Conservation (phyloP, 2,888 invertebrate genomes). For the Hyles lineata region DNA sequence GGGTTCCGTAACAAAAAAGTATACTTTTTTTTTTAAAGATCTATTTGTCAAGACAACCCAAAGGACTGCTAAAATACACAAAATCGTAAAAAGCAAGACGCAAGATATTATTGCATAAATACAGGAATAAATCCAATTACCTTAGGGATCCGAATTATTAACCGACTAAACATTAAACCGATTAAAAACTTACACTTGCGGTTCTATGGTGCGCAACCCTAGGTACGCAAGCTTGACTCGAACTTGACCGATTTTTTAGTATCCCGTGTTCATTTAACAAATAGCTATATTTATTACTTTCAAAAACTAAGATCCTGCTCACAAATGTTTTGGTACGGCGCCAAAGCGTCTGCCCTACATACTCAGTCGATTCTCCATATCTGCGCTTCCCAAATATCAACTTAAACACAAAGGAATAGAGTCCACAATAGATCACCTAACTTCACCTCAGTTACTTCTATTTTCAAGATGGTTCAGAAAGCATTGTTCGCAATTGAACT, state of each 20-base stretch:
- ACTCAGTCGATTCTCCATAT: constrained; percentile 45
- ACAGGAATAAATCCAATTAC: too few species aligned
- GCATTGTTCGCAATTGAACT: not conserved
- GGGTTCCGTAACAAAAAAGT: not conserved
- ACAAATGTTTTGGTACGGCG: constrained; percentile 59
- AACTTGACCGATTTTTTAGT: not conserved
- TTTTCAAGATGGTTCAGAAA: not conserved
- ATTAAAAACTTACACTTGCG: too few species aligned
- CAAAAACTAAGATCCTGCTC: constrained; percentile 3
- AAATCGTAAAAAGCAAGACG: too few species aligned
- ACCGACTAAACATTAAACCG: too few species aligned
- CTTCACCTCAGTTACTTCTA: not conserved
- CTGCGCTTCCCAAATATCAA: not conserved
- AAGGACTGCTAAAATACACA: too few species aligned
- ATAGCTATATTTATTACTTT: constrained; percentile 15
- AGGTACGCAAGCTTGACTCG: too few species aligned
- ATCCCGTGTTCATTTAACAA: not conserved
- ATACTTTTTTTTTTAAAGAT: too few species aligned
- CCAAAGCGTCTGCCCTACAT: constrained; percentile 75
- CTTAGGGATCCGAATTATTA: too few species aligned
- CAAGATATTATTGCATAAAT: too few species aligned
- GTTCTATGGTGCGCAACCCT: too few species aligned
- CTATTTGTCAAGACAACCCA: too few species aligned
- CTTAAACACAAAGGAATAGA: not conserved
- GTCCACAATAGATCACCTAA: not conserved